Evolutionary conservation across 2,888 invertebrate genomes (phyloP).

Genomic region (Zaprionus obscuricornis): DNA sequence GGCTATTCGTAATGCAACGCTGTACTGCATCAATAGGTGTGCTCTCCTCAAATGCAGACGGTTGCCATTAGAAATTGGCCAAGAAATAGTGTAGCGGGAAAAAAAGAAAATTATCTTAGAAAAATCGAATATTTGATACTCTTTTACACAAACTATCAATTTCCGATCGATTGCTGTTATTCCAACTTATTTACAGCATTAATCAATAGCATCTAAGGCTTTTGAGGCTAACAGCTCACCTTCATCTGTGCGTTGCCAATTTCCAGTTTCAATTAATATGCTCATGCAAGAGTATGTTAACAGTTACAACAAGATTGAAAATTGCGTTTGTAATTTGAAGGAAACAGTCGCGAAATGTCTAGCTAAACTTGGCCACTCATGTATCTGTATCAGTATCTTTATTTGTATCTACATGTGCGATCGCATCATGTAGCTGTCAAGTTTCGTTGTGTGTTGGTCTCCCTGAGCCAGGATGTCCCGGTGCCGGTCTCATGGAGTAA

Average conservation of each 20-base stretch:
- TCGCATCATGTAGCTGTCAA: slow-evolving; percentile 9
- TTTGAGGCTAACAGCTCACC: too few species aligned
- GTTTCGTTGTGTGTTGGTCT: slow-evolving; percentile 12
- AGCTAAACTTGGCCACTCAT: slow-evolving; percentile 67
- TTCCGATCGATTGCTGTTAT: too few species aligned
- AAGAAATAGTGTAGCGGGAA: slow-evolving; percentile 63
- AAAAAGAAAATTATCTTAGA: slow-evolving; percentile 38
- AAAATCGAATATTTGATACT: too few species aligned
- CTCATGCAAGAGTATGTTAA: neutral
- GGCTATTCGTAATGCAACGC: slow-evolving; percentile 29
- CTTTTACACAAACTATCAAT: too few species aligned
- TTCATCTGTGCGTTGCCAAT: too few species aligned
- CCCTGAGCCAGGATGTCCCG: slow-evolving; percentile 37
- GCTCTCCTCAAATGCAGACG: slow-evolving; percentile 26
- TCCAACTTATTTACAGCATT: too few species aligned
- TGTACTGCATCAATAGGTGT: slow-evolving; percentile 46
- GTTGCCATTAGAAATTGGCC: slow-evolving; percentile 69
- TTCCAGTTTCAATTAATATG: too few species aligned
- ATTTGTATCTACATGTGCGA: slow-evolving; percentile 33
- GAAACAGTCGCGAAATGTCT: slow-evolving; percentile 62
- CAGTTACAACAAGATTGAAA: slow-evolving; percentile 32
- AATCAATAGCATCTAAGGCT: too few species aligned
- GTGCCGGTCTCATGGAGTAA: slow-evolving; percentile 70
- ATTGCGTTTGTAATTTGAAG: slow-evolving; percentile 55
- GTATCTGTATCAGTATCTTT: slow-evolving; percentile 46